These are phyloP conservation scores for Lissocephala sabroskyi DNA, from an alignment of 2,888 invertebrate genomes.

Conservation along the genomic window DNA sequence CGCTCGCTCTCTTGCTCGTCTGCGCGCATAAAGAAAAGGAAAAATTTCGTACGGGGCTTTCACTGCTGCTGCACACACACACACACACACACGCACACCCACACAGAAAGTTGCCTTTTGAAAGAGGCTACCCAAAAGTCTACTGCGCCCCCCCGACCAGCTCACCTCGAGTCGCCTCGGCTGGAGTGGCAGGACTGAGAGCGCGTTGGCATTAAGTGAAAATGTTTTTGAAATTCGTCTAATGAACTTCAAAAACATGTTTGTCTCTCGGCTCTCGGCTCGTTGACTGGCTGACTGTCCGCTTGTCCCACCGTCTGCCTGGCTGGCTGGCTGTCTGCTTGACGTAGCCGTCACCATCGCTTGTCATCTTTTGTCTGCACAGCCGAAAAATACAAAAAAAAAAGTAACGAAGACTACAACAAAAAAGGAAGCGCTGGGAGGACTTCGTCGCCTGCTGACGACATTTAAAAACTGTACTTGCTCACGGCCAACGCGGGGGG, in stretches of 20 bases:
- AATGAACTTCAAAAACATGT: constrained; percentile 71
- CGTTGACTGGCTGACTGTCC: constrained; percentile 12
- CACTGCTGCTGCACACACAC: constrained; percentile 23
- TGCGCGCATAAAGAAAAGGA: constrained; percentile 58
- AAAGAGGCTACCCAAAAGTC: constrained; percentile 46
- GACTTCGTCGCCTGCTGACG: constrained; percentile 41
- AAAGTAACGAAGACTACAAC: constrained; percentile 2
- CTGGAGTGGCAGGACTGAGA: constrained; percentile 14
- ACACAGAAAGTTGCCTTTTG: constrained; percentile 42
- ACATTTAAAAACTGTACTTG: constrained; percentile 64
- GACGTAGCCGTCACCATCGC: constrained; percentile 38
- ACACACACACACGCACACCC: constrained; percentile 24
- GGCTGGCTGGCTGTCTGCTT: constrained; percentile 5
- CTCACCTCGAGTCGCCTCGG: not conserved
- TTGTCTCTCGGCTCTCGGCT: constrained; percentile 53
- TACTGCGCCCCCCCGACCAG: constrained; percentile 14
- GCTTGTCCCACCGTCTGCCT: constrained; percentile 11
- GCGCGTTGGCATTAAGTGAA: constrained; percentile 57
- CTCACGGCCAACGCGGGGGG: too few species aligned
- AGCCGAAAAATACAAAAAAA: constrained; percentile 26
- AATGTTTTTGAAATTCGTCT: constrained; percentile 62
- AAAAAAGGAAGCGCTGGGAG: not conserved
- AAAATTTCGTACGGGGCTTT: constrained; percentile 53
- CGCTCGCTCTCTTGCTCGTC: constrained; percentile 4
- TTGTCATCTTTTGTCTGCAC: constrained; percentile 69